These are phyloP conservation scores for Odontothrips loti DNA, from an alignment of 2,888 invertebrate species.

Conservation along the genomic window DNA sequence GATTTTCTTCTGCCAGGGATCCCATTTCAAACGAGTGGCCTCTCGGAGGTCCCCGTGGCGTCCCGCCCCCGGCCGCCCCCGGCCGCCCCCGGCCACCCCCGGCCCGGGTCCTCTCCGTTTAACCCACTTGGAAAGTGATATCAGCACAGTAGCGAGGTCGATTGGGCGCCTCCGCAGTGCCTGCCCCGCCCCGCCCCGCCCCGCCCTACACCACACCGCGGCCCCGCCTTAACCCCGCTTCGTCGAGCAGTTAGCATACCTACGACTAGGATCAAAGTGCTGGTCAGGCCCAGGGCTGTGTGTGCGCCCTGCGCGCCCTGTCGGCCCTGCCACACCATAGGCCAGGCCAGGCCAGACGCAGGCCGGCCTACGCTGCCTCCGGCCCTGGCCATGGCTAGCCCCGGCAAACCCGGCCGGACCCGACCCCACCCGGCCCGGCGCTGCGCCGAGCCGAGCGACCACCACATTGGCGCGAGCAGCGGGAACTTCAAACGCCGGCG, in stretches of 20 bases:
- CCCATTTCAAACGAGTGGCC: neutral
- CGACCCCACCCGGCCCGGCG: neutral
- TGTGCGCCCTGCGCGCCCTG: neutral
- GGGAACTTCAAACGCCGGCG: slow-evolving; percentile 23
- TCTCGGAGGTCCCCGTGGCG: neutral
- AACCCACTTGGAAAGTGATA: slow-evolving; percentile 11
- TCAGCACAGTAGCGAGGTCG: neutral
- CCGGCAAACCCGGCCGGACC: neutral
- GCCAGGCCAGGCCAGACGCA: neutral
- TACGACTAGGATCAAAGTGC: slow-evolving; percentile 14
- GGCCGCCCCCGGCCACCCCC: neutral
- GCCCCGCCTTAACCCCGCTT: too few species aligned
- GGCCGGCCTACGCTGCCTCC: neutral
- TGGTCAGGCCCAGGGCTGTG: neutral
- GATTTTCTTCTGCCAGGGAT: neutral
- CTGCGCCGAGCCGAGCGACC: too few species aligned
- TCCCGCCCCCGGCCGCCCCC: neutral
- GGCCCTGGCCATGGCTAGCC: neutral
- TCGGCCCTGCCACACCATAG: too few species aligned
- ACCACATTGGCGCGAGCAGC: slow-evolving; percentile 8
- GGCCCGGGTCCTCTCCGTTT: neutral
- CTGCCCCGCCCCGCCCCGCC: too few species aligned
- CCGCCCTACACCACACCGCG: too few species aligned
- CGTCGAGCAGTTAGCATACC: neutral
- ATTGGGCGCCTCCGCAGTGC: too few species aligned